Base-by-base conservation (phyloP, 2,888 invertebrate genomes). In the Prostheceraeus crozeri region DNA sequence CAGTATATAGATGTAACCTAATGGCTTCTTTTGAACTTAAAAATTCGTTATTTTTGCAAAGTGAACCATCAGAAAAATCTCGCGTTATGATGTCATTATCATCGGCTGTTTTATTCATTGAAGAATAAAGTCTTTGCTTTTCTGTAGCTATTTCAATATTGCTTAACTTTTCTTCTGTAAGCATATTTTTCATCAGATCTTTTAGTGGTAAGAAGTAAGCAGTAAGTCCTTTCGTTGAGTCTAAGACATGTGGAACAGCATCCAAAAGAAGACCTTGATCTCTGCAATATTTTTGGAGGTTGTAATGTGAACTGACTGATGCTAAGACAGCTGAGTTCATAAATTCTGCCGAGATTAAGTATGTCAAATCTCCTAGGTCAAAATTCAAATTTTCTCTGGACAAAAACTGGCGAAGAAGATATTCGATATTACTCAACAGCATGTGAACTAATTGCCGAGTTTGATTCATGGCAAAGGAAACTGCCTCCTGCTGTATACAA, bases 41-140 rank as follows among this genome's bases (percentile, higher is more conserved):
- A n/a, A 4, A 40, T 6, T 16, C n/a, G 19, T 40, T 40, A 8
- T 40, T 21, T n/a, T 40, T 40, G n/a, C 40, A 40, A 6, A 40
- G n/a, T 16, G 16, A 16, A 6, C 40, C 40, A n/a, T 40, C 40
- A 40, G 40, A 16, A 40, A 40, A 40, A 40, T 40, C 40, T 21
- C 40, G 4, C 16, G 14, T 16, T 8, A 40, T n/a, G n/a, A 40
- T 16, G 19, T 40, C 40, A 40, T 40, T 21, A 40, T 40, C 40
- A 16, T 40, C 19, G 14, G 6, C 40, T 8, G 40, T n/a, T 21
- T 40, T 4, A n/a, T 40, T 40, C 14, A n/a, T 6, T 16, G 6
- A 4, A 40, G 4, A 14, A 40, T 40, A 14, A 40, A 16, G 14
- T 40, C 19, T 40, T 40, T 14, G 14, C 19, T 40, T 40, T 16